phyloP scores from a whole-genome alignment of 2,797 vertebrate species.

The Bothrops alternatus region DNA sequence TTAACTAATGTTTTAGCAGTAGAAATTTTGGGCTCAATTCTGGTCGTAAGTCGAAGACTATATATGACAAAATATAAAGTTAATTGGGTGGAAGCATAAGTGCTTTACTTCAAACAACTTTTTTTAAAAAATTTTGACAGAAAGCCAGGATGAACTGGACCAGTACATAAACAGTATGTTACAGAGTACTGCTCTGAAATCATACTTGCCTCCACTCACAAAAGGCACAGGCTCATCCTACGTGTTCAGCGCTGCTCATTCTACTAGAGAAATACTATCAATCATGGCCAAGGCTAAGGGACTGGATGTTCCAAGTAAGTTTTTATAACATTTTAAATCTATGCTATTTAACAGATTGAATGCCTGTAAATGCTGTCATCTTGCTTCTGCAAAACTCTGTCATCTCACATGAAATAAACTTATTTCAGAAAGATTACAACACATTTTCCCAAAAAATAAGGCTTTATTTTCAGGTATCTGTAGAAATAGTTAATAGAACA shows the following conservation, averaged over 20 bases:
- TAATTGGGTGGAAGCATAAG: not conserved
- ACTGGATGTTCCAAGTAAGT: conserved; percentile 86
- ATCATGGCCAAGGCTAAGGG: conserved; percentile 93
- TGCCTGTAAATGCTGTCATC: conserved; percentile 4
- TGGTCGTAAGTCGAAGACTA: not conserved
- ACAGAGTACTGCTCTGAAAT: conserved; percentile 81
- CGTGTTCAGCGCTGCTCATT: conserved; percentile 88
- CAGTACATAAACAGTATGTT: conserved; percentile 88
- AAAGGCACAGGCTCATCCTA: conserved; percentile 75
- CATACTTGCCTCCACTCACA: conserved; percentile 86
- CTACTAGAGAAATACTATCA: conserved; percentile 91
- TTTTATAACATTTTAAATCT: not conserved
- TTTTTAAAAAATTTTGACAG: conserved; percentile 51
- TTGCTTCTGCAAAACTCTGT: not conserved
- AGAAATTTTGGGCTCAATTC: not conserved
- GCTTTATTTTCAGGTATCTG: rapidly evolving
- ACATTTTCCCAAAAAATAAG: not conserved
- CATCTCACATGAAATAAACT: not conserved
- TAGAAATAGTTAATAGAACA: conserved; percentile 5
- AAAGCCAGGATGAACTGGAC: conserved; percentile 83
- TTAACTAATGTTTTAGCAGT: not conserved
- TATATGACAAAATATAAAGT: not conserved
- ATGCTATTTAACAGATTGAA: not conserved
- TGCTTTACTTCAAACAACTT: conserved; percentile 31
- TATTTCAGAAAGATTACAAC: not conserved